phyloP scores from a whole-genome alignment of 2,797 vertebrate species.

The Rhinogobio ventralis region DNA sequence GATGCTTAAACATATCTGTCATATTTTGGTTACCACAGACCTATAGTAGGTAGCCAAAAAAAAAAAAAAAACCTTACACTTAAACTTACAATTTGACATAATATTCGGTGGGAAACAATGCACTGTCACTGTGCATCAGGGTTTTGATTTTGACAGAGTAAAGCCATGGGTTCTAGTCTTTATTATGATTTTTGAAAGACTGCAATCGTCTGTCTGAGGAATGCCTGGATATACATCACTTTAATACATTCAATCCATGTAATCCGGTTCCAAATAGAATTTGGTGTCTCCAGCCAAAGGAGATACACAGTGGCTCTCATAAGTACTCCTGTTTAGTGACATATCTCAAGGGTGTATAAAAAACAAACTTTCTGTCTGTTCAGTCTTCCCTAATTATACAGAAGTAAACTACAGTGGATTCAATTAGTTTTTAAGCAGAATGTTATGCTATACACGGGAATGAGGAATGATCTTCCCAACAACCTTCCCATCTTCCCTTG shows the following conservation, averaged over 20 bases:
- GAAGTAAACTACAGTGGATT: neutral
- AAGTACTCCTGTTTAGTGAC: neutral
- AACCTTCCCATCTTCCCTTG: neutral
- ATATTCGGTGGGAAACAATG: constrained; percentile 22
- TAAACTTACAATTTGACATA: neutral
- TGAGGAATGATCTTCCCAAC: neutral
- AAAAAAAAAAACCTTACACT: neutral
- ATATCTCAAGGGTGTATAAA: neutral
- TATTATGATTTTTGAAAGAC: neutral
- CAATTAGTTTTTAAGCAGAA: neutral
- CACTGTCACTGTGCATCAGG: constrained; percentile 8
- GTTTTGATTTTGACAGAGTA: constrained; percentile 35
- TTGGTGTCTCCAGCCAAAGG: constrained; percentile 26
- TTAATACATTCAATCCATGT: constrained; percentile 27
- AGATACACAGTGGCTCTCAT: neutral
- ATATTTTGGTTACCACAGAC: neutral
- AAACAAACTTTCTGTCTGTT: neutral
- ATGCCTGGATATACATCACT: constrained; percentile 27
- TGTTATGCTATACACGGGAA: neutral
- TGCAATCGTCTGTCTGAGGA: constrained; percentile 36
- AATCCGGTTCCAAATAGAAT: constrained; percentile 42
- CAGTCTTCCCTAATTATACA: neutral
- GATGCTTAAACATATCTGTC: neutral
- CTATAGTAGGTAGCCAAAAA: neutral
- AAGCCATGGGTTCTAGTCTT: constrained; percentile 22